phyloP scores from a whole-genome alignment of 2,888 invertebrate species.

The Phyllotreta cruciferae region DNA sequence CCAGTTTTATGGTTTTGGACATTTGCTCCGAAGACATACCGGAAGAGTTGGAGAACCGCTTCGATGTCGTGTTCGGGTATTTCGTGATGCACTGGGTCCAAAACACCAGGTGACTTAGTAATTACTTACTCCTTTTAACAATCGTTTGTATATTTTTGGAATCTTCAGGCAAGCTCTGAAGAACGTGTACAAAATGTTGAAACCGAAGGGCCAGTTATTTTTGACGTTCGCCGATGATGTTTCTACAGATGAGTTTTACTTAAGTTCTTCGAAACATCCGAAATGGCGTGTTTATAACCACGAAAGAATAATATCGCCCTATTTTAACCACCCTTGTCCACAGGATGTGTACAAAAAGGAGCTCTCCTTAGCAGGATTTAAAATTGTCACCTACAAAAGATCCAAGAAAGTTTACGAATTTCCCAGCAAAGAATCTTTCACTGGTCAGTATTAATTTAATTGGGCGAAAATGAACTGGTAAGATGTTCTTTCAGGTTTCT shows the following conservation, averaged over 20 bases:
- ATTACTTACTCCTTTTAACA: neutral
- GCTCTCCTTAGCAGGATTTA: constrained; percentile 24
- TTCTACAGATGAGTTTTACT: constrained; percentile 26
- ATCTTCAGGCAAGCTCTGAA: constrained; percentile 66
- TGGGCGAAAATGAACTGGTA: too few relatives aligned
- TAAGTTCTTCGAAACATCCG: constrained; percentile 21
- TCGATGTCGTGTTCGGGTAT: constrained; percentile 31
- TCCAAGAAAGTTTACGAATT: constrained; percentile 12
- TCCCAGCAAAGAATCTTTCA: constrained; percentile 21
- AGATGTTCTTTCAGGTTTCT: constrained; percentile 27
- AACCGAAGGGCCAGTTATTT: constrained; percentile 72
- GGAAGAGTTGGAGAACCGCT: constrained; percentile 18
- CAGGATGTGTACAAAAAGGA: constrained; percentile 17
- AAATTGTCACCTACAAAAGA: neutral
- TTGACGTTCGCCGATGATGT: constrained; percentile 63
- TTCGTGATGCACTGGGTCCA: constrained; percentile 33
- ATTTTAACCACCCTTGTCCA: constrained; percentile 10
- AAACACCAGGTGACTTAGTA: constrained; percentile 26
- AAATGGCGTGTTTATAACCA: constrained; percentile 33
- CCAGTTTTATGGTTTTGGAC: constrained; percentile 26
- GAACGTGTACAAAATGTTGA: constrained; percentile 72
- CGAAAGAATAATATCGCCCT: constrained; percentile 26
- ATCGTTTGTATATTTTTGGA: neutral
- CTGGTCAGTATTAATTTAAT: constrained; percentile 12
- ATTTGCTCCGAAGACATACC: constrained; percentile 19